Conservation (phyloP, 2,113 vertebrate species). For the Heteronetta atricapilla region DNA sequence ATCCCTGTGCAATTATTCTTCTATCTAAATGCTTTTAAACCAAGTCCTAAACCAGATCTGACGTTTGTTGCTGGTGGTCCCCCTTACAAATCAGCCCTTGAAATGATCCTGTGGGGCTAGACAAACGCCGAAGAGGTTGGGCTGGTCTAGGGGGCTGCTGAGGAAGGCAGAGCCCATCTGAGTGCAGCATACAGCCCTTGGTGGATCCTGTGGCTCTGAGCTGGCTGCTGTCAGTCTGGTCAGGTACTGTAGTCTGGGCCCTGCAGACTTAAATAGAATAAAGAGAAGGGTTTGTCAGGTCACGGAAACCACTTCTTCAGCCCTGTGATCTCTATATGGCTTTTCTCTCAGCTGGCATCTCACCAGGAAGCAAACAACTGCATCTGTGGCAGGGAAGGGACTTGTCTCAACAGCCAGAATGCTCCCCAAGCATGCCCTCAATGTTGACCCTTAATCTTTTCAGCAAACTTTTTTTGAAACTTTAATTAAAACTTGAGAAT, state of each 20-base stretch:
- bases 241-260: not conserved
- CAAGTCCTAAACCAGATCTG: slow-evolving; percentile 58
- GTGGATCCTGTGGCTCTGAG: not conserved
- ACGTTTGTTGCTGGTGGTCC: slow-evolving; percentile 73
- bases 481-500: not conserved
- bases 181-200: not conserved
- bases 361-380: not conserved
- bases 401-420: not conserved
- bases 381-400: slow-evolving; percentile 20
- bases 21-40: slow-evolving; percentile 77
- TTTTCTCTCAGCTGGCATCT: slow-evolving; percentile 19
- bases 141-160: not conserved
- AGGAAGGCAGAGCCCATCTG: not conserved
- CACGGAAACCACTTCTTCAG: not conserved
- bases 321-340: slow-evolving; percentile 2
- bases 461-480: not conserved
- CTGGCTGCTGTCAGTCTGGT: not conserved
- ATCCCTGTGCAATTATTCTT: slow-evolving; percentile 77
- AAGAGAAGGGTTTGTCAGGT: slow-evolving; percentile 29
- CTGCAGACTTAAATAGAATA: slow-evolving; percentile 11
- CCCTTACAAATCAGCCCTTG: not conserved
- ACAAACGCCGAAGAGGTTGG: not conserved
- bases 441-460: not conserved
- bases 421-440: not conserved
- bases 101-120: not conserved